Conservation (phyloP, 2,888 invertebrate genomes). For the Ptychoptera contaminata region DNA sequence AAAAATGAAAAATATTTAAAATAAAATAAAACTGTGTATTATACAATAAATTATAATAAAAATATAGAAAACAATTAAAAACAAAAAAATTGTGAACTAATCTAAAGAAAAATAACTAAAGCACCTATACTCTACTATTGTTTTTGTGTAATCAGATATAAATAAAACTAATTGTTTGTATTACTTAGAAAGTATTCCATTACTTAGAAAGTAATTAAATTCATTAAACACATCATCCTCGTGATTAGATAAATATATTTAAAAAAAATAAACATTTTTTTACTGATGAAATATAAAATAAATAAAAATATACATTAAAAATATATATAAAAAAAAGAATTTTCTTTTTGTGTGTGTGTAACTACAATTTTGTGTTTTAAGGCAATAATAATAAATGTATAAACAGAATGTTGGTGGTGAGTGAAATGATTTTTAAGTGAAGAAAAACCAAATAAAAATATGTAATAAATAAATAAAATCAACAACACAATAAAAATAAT, state of each 20-base stretch:
- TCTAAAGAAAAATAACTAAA: slow-evolving; percentile 6
- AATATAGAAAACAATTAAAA: slow-evolving; percentile 8
- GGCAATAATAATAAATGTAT: slow-evolving; percentile 8
- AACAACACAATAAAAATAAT: background rate
- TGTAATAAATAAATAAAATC: background rate
- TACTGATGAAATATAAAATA: too few species aligned
- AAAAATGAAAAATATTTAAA: background rate
- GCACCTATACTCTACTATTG: slow-evolving; percentile 3
- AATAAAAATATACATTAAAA: too few species aligned
- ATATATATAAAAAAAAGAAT: too few species aligned
- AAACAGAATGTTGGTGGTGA: background rate
- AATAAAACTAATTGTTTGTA: too few species aligned
- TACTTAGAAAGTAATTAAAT: slow-evolving; percentile 6
- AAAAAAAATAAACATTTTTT: too few species aligned
- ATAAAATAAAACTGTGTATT: slow-evolving; percentile 1
- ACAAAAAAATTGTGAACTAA: slow-evolving; percentile 6
- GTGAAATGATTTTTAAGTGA: slow-evolving; percentile 1
- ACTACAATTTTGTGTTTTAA: too few species aligned
- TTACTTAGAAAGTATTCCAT: slow-evolving; percentile 7
- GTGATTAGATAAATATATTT: too few species aligned
- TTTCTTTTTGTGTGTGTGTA: too few species aligned
- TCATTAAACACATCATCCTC: slow-evolving; percentile 2
- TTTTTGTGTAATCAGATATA: slow-evolving; percentile 12
- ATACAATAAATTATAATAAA: slow-evolving; percentile 4
- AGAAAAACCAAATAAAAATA: slow-evolving; percentile 2